These are phyloP conservation scores for Drosophila mayaguana DNA, from an alignment of 2,888 invertebrate genomes.

Conservation along the genomic window DNA sequence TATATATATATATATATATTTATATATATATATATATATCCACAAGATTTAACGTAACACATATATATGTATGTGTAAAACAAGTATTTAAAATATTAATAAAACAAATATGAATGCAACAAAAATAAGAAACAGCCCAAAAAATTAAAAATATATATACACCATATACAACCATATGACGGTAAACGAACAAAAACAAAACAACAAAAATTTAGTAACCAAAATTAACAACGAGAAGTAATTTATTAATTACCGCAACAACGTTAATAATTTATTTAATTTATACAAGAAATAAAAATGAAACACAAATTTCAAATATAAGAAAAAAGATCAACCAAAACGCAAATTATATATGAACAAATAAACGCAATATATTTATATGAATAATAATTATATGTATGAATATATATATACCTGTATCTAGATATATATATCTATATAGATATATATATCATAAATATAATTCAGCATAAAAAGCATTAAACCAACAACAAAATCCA, in stretches of 20 bases:
- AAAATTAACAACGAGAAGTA: conserved; percentile 56
- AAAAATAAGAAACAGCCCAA: conserved; percentile 26
- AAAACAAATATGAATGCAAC: conserved; percentile 24
- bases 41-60: conserved; percentile 23
- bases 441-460: conserved; percentile 13
- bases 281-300: conserved; percentile 18
- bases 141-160: conserved; percentile 20
- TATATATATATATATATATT: conserved; percentile 10
- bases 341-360: conserved; percentile 52
- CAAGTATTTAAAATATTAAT: conserved; percentile 40
- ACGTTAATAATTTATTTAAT: conserved; percentile 40
- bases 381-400: conserved; percentile 12
- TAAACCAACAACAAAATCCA: conserved; percentile 63
- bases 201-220: conserved; percentile 31
- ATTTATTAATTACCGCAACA: conserved; percentile 33
- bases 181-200: conserved; percentile 3
- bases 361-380: conserved; percentile 58
- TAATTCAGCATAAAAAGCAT: conserved; percentile 44
- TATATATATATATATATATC: conserved; percentile 11
- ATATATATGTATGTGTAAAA: conserved; percentile 21
- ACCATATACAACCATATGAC: conserved; percentile 16
- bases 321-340: conserved; percentile 49
- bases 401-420: conserved; percentile 24
- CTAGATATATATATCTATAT: conserved; percentile 18
- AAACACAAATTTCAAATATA: not conserved